phyloP scores from a whole-genome alignment of 2,113 vertebrate genomes.

The Ictidomys tridecemlineatus region DNA sequence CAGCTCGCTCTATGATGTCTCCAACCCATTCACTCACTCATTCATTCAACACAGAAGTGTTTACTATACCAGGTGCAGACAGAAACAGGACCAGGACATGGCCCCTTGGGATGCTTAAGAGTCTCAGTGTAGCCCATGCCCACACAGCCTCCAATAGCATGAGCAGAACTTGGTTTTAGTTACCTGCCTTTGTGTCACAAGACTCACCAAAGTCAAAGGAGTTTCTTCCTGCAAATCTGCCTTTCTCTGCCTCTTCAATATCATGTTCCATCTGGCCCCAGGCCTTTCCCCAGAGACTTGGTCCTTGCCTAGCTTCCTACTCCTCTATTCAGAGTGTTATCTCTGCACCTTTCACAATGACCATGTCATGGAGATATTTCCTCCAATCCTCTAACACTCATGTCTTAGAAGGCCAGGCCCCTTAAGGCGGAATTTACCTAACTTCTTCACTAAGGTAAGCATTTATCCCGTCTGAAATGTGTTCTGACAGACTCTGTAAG shows the following conservation, averaged over 20 bases:
- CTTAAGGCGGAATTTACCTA: background rate
- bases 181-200: background rate
- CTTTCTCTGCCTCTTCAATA: background rate
- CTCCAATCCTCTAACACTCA: background rate
- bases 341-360: background rate
- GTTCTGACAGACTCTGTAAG: background rate
- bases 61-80: background rate
- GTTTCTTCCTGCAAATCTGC: background rate
- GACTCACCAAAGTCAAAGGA: background rate
- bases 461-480: background rate
- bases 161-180: background rate
- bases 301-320: background rate
- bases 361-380: background rate
- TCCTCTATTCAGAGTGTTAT: background rate
- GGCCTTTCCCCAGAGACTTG: background rate
- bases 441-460: background rate
- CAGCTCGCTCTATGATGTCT: background rate
- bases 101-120: background rate
- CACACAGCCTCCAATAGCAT: accelerated
- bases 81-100: background rate
- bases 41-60: background rate
- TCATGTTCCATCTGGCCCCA: background rate
- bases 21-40: background rate
- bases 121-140: background rate
- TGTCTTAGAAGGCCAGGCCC: background rate